Evolutionary conservation across 2,113 vertebrate genomes (phyloP).

Genomic region (Halichoerus grypus): DNA sequence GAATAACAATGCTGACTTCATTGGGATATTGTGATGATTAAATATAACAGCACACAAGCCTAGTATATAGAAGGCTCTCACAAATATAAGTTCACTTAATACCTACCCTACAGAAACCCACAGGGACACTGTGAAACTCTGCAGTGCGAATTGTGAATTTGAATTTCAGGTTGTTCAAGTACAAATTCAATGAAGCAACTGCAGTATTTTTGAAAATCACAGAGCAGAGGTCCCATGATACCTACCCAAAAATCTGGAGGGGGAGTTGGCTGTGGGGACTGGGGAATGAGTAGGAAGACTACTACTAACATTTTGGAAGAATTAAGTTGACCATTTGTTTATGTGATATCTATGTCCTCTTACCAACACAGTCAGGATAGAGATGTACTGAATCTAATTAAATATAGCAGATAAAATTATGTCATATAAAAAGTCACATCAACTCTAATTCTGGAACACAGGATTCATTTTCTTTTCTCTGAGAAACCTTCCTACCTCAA

Average conservation of each 20-base stretch:
- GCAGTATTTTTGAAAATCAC: neutral
- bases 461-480: neutral
- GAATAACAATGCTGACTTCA: slow-evolving; percentile 27
- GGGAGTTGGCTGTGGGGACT: neutral
- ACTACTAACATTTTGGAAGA: neutral
- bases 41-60: neutral
- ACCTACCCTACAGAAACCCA: neutral
- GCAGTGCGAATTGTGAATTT: neutral
- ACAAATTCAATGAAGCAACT: neutral
- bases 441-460: slow-evolving; percentile 23
- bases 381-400: neutral
- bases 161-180: neutral
- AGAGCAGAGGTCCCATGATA: neutral
- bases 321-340: neutral
- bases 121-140: neutral
- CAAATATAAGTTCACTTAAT: neutral
- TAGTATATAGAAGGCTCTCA: neutral
- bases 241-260: neutral
- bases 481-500: neutral
- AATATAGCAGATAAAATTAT: neutral
- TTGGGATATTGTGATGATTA: neutral
- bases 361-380: neutral
- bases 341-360: neutral
- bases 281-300: neutral
- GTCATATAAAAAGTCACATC: neutral